Evolutionary conservation across 2,888 invertebrate genomes (phyloP).

Genomic region (Pseudeuparius sepicola): DNA sequence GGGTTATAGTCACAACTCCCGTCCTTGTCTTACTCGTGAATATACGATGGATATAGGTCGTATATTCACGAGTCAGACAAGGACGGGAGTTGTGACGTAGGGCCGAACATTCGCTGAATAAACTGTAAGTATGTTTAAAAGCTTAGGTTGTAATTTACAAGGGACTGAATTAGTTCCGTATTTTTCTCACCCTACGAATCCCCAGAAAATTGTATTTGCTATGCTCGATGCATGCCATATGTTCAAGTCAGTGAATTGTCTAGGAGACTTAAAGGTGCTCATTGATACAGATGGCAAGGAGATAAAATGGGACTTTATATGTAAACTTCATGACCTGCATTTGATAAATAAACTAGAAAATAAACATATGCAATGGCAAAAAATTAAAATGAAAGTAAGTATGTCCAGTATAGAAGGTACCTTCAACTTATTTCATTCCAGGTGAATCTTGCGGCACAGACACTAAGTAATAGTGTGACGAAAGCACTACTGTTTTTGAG

Average conservation of each 20-base stretch:
- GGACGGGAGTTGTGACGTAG: too few species aligned
- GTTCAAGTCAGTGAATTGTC: slow-evolving; percentile 13
- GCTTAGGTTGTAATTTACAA: slow-evolving; percentile 15
- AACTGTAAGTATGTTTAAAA: slow-evolving; percentile 17
- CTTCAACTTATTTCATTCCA: too few species aligned
- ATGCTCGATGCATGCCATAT: slow-evolving; percentile 15
- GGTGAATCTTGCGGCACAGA: slow-evolving; percentile 4
- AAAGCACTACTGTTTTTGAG: not conserved
- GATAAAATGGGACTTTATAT: slow-evolving; percentile 14
- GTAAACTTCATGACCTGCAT: slow-evolving; percentile 13
- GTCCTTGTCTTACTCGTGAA: too few species aligned
- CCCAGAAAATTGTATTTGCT: slow-evolving; percentile 11
- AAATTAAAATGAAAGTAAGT: slow-evolving; percentile 16
- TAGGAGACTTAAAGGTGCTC: slow-evolving; percentile 5
- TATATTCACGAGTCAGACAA: too few species aligned
- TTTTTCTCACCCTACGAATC: slow-evolving; percentile 6
- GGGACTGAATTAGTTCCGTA: slow-evolving; percentile 7
- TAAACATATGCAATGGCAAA: slow-evolving; percentile 12
- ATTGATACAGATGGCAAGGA: slow-evolving; percentile 11
- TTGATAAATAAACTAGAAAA: slow-evolving; percentile 15
- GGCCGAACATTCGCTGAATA: too few species aligned
- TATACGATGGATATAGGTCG: too few species aligned
- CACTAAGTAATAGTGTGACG: slow-evolving; percentile 3
- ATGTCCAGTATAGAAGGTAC: too few species aligned
- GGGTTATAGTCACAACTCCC: too few species aligned